Conservation (phyloP, 2,797 vertebrate genomes). For the Brotogeris chrysoptera region DNA sequence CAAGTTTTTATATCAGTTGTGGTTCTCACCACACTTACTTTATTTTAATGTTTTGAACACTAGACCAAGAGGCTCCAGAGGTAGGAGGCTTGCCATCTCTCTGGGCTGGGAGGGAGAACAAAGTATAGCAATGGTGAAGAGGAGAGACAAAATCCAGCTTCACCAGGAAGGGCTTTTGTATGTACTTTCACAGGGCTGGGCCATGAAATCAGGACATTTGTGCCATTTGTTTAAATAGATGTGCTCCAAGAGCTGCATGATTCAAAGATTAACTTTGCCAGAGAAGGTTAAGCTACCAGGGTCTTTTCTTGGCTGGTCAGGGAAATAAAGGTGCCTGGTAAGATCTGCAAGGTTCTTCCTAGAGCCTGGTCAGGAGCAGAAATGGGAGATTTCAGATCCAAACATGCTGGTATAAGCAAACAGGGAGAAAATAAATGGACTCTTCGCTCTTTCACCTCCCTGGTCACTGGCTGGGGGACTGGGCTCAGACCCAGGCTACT, state of each 20-base stretch:
- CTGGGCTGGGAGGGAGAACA: neutral
- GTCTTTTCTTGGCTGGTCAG: neutral
- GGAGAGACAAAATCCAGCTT: neutral
- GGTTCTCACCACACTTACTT: neutral
- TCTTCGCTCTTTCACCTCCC: neutral
- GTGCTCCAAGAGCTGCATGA: neutral
- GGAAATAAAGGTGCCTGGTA: neutral
- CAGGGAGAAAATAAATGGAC: neutral
- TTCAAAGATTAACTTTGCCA: neutral
- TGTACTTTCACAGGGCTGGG: neutral
- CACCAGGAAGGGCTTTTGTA: neutral
- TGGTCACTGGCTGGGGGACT: neutral
- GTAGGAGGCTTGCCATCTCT: neutral
- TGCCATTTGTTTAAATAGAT: neutral
- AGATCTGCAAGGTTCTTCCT: neutral
- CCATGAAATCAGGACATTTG: neutral
- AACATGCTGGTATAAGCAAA: neutral
- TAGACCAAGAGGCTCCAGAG: neutral
- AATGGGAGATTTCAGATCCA: neutral
- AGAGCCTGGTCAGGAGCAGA: neutral
- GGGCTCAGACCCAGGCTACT: neutral
- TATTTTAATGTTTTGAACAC: neutral
- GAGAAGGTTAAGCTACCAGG: neutral
- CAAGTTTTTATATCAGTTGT: neutral
- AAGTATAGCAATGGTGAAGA: neutral